A percentile compares a stretch with the other conserved stretches of the same genome.
Evolutionary conservation across 2,113 vertebrate genomes (phyloP).

Genomic region (Lathamus discolor): DNA sequence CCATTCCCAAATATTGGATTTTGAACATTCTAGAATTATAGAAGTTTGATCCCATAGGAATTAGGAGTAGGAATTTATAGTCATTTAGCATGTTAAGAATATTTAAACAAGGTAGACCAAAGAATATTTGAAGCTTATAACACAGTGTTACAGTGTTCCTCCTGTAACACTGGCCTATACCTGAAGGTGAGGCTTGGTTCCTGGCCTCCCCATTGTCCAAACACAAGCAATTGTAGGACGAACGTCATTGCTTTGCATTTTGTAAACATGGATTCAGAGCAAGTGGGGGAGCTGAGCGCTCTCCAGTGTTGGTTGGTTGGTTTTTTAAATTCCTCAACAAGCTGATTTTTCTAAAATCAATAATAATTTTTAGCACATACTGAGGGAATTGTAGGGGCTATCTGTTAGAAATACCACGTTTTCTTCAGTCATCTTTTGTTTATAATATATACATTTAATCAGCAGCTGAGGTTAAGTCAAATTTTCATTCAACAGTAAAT

Average conservation of each 20-base stretch:
- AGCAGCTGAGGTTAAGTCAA: background rate
- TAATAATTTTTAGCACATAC: background rate
- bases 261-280: background rate
- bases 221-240: background rate
- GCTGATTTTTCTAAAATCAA: background rate
- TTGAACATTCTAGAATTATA: background rate
- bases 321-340: background rate
- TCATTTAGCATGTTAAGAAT: background rate
- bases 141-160: background rate
- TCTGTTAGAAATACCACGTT: background rate
- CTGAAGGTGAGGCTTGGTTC: background rate
- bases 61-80: background rate
- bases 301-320: background rate
- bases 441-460: background rate
- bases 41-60: background rate
- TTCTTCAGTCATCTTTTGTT: background rate
- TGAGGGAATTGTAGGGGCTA: background rate
- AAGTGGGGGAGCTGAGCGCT: background rate
- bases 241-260: background rate
- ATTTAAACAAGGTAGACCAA: background rate
- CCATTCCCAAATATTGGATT: background rate
- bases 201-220: background rate
- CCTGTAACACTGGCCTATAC: background rate
- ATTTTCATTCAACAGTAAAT: background rate
- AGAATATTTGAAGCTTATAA: background rate